Base-by-base conservation (phyloP, 2,797 vertebrate genomes). In the Poliocrania exsul region DNA sequence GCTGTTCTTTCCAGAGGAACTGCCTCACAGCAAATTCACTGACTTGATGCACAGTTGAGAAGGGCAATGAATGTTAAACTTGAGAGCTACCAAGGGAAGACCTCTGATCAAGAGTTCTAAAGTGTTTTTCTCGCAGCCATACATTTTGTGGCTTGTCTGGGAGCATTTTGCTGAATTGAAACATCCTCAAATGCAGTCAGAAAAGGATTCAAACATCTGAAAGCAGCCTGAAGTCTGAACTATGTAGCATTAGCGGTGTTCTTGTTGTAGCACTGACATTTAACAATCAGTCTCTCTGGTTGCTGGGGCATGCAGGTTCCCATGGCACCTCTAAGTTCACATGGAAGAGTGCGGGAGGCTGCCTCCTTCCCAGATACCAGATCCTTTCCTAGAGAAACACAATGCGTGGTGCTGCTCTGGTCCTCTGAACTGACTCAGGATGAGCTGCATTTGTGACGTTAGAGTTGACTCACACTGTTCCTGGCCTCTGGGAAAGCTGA, bases 391-490 rank as follows among this genome's bases (percentile, higher is more conserved):
- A 13, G 60, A 40, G 38, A 64, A 60, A 6, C 1, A 1, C 25
- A 47, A 25, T 2, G 5, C 37, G 10, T 31, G 12, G 16, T 50
- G 44, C 25, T 50, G 17, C 31, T 72, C 24, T 50, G 26, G 23
- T 17, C 20, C 51, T 86, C 80, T 60, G 56, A 50, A 16, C 11
- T 13, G 51, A 13, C 33, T 42, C 0, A 0, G 19, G 54, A 25
- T 35, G 24, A 73, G 47, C 77, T 62, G 23, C 35, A 2, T 66
- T 62, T 3, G 5, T 58, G 71, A 8, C 16, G 3, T 31, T 47
- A n/a, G 35, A 42, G 37, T 8, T 70, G n/a, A 24, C 15, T 62
- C 0, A 0, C 10, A 3, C 11, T 16, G 12, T 6, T 23, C 33
- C 33, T n/a, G 53, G 37, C 5, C 29, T 44, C 28, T 21, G 8